A percentile compares a stretch with the other conserved stretches of the same genome.
Evolutionary conservation across 2,113 vertebrate genomes (phyloP).

Genomic region (Barnardius zonarius): DNA sequence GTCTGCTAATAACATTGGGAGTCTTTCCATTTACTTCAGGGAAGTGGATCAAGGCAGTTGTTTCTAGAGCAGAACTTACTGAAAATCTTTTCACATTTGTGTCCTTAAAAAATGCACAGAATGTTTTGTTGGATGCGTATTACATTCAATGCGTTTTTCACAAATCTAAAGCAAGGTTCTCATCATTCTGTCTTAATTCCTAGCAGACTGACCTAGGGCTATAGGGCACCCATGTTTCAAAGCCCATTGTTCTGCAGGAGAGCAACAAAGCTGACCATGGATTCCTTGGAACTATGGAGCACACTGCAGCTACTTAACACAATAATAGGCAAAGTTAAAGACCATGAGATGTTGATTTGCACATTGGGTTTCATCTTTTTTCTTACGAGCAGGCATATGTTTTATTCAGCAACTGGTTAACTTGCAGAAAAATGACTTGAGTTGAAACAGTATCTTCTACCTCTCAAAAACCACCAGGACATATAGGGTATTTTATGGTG

Average conservation of each 20-base stretch:
- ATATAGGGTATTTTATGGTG: not conserved
- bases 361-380: not conserved
- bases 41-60: not conserved
- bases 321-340: not conserved
- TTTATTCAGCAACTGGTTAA: not conserved
- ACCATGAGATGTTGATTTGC: not conserved
- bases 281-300: not conserved
- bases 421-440: not conserved
- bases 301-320: not conserved
- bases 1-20: not conserved
- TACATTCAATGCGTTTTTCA: not conserved
- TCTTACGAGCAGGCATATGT: not conserved
- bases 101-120: not conserved
- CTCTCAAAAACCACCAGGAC: not conserved
- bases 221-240: not conserved
- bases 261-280: rapidly evolving
- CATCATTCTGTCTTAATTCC: not conserved
- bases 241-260: not conserved
- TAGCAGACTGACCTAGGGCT: not conserved
- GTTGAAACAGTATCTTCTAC: not conserved
- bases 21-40: not conserved
- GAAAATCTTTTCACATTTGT: not conserved
- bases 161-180: not conserved
- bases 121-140: not conserved
- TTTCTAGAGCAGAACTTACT: not conserved